Conservation (phyloP, 2,888 invertebrate species). For the Eurytoma californica region DNA sequence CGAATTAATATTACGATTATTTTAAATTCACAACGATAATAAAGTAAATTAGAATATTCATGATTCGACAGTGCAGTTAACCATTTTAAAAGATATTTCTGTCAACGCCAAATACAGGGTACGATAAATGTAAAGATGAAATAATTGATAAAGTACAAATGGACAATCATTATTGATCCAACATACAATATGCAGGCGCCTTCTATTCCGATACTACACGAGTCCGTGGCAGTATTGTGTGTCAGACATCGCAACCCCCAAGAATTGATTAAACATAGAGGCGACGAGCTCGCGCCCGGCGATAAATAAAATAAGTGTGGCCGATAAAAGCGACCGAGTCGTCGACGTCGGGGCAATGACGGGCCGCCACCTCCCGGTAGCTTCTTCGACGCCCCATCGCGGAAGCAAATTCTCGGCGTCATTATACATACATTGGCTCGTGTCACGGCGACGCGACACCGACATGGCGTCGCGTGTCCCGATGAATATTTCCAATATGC, state of each 20-base stretch:
- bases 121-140: not conserved
- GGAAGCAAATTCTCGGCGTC: constrained; percentile 27
- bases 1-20: too few species aligned
- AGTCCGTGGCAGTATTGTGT: not conserved
- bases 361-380: not conserved
- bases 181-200: not conserved
- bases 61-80: too few species aligned
- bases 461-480: constrained; percentile 15
- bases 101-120: too few species aligned
- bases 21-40: too few species aligned
- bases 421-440: constrained; percentile 34
- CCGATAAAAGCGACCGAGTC: constrained; percentile 1
- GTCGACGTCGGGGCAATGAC: not conserved
- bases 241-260: not conserved
- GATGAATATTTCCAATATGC: constrained; percentile 31
- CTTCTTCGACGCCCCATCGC: not conserved
- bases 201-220: not conserved
- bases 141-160: not conserved
- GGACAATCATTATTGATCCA: not conserved
- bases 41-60: too few species aligned
- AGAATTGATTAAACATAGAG: constrained; percentile 1
- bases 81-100: too few species aligned
- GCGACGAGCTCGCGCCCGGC: not conserved
- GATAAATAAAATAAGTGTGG: constrained; percentile 17
- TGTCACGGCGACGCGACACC: constrained; percentile 21